phyloP scores from a whole-genome alignment of 2,888 invertebrate species.

The Crocallis elinguaria region DNA sequence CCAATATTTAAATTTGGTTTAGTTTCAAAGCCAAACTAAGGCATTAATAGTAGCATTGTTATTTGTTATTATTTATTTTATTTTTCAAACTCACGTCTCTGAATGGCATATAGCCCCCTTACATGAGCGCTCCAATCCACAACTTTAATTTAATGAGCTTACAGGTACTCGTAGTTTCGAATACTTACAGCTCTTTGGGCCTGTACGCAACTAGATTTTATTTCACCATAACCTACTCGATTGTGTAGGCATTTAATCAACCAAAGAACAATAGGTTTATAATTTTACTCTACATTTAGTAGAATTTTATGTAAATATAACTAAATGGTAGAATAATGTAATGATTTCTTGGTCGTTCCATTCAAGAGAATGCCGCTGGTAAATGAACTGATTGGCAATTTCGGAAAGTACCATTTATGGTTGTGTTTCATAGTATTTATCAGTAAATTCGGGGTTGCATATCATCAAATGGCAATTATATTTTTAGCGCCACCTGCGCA shows the following conservation, averaged over 20 bases:
- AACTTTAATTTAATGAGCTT: no score
- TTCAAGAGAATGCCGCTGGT: constrained; percentile 55
- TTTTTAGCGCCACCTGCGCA: constrained; percentile 75
- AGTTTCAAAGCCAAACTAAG: no score
- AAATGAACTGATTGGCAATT: constrained; percentile 70
- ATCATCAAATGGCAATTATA: constrained; percentile 81
- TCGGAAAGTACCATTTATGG: constrained; percentile 80
- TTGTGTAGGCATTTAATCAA: background rate
- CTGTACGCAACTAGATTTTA: background rate
- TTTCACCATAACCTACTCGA: background rate
- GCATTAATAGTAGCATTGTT: no score
- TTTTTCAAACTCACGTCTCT: no score
- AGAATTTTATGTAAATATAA: background rate
- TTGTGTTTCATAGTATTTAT: constrained; percentile 70
- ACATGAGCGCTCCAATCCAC: no score
- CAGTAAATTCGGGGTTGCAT: constrained; percentile 79
- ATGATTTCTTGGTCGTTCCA: background rate
- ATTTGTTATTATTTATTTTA: no score
- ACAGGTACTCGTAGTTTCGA: no score
- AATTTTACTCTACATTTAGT: background rate
- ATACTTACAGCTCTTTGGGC: no score
- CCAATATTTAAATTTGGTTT: no score
- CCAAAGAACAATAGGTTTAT: background rate
- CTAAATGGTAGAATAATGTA: background rate
- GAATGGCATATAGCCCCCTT: no score